A percentile compares a stretch with the other conserved stretches of the same genome.
phyloP scores from a whole-genome alignment of 2,797 vertebrate genomes.

The Pangasius macronema region DNA sequence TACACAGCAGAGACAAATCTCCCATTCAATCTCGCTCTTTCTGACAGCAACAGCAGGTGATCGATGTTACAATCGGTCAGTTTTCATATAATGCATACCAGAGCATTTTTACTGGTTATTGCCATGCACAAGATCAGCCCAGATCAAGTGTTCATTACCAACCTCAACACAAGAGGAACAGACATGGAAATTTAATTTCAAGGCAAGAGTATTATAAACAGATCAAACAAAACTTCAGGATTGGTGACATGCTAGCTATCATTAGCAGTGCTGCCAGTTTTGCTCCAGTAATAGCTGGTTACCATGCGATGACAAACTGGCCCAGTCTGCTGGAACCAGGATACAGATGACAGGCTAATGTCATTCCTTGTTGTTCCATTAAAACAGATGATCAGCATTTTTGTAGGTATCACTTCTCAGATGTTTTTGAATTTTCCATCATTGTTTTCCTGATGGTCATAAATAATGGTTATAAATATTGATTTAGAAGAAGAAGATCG shows the following conservation, averaged over 20 bases:
- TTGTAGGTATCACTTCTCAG: neutral
- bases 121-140: neutral
- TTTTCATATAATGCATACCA: slow-evolving; percentile 1
- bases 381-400: neutral
- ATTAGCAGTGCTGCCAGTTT: neutral
- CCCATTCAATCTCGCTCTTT: neutral
- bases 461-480: neutral
- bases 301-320: neutral
- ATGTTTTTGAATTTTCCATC: neutral
- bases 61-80: neutral
- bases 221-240: neutral
- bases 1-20: slow-evolving; percentile 8
- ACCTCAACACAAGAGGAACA: neutral
- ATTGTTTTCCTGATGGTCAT: neutral
- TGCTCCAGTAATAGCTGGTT: neutral
- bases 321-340: neutral
- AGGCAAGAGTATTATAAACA: neutral
- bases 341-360: neutral
- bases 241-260: neutral
- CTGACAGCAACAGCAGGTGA: neutral
- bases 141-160: neutral
- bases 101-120: neutral
- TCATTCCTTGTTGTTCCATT: neutral
- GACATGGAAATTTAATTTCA: neutral
- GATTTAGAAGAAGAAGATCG: neutral